Percentiles rank a stretch among this genome's conserved stretches.
These are phyloP conservation scores for Ctenopoma kingsleyae DNA, from an alignment of 2,797 vertebrate species.

Conservation along the genomic window DNA sequence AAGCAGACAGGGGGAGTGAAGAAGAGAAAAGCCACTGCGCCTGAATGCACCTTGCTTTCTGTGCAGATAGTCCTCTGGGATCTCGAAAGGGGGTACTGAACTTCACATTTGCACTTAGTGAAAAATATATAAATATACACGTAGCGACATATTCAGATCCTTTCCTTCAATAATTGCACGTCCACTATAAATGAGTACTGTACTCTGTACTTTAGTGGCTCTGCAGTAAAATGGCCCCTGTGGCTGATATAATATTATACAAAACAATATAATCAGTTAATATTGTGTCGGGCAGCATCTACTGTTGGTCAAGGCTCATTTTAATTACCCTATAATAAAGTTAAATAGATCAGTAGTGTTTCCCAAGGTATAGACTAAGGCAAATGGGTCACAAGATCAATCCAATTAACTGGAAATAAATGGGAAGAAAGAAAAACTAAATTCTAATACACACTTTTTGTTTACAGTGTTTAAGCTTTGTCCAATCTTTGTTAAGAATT, in stretches of 20 bases:
- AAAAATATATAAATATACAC: conserved; percentile 21
- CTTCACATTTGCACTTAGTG: conserved; percentile 31
- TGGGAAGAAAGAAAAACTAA: background rate
- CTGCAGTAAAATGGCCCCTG: background rate
- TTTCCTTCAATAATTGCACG: background rate
- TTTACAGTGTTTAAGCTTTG: background rate
- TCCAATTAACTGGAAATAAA: background rate
- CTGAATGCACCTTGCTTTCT: conserved; percentile 60
- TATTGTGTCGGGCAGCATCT: background rate
- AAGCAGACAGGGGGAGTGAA: conserved; percentile 60
- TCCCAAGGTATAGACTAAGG: background rate
- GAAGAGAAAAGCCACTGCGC: conserved; percentile 53
- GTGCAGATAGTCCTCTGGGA: conserved; percentile 37
- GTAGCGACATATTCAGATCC: background rate
- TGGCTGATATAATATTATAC: background rate
- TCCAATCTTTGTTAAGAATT: background rate
- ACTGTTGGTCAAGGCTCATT: background rate
- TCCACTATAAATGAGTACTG: background rate
- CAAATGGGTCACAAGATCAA: background rate
- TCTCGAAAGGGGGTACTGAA: conserved; percentile 26
- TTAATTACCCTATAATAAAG: no score
- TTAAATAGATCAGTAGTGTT: background rate
- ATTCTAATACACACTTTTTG: background rate
- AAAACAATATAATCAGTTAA: background rate
- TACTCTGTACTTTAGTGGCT: background rate